Evolutionary conservation across 2,888 invertebrate species (phyloP).

Genomic region (Taenaris catops): DNA sequence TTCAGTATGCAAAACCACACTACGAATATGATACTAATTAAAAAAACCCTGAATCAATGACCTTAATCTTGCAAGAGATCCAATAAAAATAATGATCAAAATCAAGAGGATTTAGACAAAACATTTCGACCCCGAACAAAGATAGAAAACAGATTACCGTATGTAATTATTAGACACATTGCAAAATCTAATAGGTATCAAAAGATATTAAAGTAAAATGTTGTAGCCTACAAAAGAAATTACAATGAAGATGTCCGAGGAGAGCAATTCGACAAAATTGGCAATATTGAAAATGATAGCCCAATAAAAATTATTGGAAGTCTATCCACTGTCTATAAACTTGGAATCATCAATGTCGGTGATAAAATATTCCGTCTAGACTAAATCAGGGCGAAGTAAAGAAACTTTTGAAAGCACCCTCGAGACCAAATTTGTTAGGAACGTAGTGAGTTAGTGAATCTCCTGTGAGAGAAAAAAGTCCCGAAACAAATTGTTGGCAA

Average conservation of each 20-base stretch:
- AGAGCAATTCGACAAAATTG: slow-evolving; percentile 7
- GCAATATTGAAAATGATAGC: slow-evolving; percentile 14
- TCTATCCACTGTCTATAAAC: slow-evolving; percentile 18
- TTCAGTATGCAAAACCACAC: too few species aligned
- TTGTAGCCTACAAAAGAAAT: slow-evolving; percentile 10
- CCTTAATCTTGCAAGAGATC: too few species aligned
- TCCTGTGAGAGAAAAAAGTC: slow-evolving; percentile 55
- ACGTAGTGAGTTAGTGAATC: slow-evolving; percentile 47
- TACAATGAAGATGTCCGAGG: slow-evolving; percentile 7
- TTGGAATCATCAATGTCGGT: slow-evolving; percentile 28
- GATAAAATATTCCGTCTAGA: slow-evolving; percentile 54
- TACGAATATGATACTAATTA: too few species aligned
- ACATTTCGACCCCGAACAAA: too few species aligned
- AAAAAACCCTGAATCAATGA: too few species aligned
- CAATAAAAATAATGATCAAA: too few species aligned
- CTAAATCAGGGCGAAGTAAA: slow-evolving; percentile 41
- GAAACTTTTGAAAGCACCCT: slow-evolving; percentile 57
- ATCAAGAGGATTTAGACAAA: too few species aligned
- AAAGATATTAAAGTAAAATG: background rate
- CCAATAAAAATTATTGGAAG: slow-evolving; percentile 14
- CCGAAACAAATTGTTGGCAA: slow-evolving; percentile 75
- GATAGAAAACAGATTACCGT: too few species aligned
- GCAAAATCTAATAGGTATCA: too few species aligned
- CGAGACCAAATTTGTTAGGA: slow-evolving; percentile 63
- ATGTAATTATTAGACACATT: too few species aligned